phyloP scores from a whole-genome alignment of 64 coral and sea anemone species.

The Trachythela sp. region DNA sequence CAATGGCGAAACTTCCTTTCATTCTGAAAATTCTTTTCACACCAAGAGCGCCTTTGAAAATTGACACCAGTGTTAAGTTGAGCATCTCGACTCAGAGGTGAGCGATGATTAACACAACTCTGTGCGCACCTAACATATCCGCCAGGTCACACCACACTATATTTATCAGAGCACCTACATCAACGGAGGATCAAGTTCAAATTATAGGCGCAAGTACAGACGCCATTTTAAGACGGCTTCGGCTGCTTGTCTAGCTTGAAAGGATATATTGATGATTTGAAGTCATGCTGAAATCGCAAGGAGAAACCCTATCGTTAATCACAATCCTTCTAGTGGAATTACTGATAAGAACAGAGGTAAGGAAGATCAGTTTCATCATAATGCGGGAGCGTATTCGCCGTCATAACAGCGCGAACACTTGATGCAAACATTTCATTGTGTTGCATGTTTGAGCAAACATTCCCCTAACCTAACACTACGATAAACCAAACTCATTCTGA shows the following conservation, averaged over 20 bases:
- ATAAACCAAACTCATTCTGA: not conserved
- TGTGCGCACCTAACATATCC: constrained; percentile 1
- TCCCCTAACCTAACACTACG: not conserved
- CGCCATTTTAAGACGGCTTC: not conserved
- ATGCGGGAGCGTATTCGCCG: not conserved
- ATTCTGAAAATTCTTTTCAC: constrained; percentile 7
- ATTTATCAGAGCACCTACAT: constrained; percentile 6
- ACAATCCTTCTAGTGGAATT: not conserved
- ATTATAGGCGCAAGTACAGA: not conserved
- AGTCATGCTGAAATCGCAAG: not conserved
- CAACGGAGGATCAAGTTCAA: not conserved
- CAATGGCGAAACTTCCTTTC: not conserved
- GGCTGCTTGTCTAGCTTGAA: not conserved
- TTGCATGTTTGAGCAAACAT: not conserved
- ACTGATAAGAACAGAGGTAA: constrained; percentile 4
- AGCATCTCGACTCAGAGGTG: not conserved
- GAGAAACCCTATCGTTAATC: not conserved
- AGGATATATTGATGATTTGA: not conserved
- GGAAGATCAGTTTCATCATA: not conserved
- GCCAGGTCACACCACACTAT: not conserved
- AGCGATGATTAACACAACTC: constrained; percentile 1
- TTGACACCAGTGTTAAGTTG: constrained; percentile 2
- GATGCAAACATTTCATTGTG: not conserved
- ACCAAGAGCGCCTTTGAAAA: constrained; percentile 7
- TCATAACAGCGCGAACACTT: not conserved